A percentile compares a stretch with the other conserved stretches of the same genome.
Evolutionary conservation across 1,140 invertebrate species (phyloP).

Genomic region (Panonychus citri): DNA sequence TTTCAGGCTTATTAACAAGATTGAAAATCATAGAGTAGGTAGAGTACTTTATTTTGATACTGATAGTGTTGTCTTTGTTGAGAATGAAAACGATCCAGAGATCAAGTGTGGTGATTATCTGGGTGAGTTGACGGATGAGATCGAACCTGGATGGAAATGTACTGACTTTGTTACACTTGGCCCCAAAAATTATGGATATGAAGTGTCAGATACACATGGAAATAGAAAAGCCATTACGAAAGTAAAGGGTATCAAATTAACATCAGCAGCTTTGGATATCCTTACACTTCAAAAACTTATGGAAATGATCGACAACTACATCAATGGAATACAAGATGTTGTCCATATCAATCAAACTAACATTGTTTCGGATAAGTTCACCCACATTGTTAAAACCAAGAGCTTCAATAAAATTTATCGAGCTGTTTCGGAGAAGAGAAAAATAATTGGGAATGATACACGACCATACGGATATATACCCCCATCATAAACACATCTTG

Average conservation of each 20-base stretch:
- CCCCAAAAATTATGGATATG: constrained; percentile 5
- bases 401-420: not conserved
- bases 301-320: not conserved
- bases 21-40: not conserved
- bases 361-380: not conserved
- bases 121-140: not conserved
- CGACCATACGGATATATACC: not conserved
- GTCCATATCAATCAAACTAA: not conserved
- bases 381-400: not conserved
- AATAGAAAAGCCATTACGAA: not conserved
- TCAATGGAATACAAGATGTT: not conserved
- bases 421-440: not conserved
- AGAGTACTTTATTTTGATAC: not conserved
- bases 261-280: not conserved
- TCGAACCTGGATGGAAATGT: not conserved
- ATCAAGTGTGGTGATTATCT: not conserved
- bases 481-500: no score
- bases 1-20: not conserved
- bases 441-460: not conserved
- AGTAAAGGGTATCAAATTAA: not conserved
- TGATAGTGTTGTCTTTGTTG: not conserved
- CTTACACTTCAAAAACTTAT: not conserved
- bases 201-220: not conserved
- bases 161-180: not conserved
- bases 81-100: not conserved